Base-by-base conservation (phyloP, 2,888 invertebrate genomes). In the Lithophane socia region DNA sequence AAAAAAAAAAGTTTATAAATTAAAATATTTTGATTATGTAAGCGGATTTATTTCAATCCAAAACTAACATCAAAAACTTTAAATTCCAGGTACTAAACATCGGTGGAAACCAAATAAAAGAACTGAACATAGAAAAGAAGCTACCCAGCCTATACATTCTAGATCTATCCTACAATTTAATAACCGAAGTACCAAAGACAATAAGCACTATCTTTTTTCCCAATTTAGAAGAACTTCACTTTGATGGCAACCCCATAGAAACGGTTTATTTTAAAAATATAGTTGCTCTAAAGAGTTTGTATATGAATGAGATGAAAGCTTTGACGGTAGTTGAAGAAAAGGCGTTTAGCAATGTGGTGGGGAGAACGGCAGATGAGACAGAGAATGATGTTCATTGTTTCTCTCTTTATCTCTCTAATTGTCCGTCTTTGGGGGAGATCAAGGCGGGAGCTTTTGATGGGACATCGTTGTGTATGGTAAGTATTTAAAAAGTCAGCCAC, bases 201-300 rank as follows among this genome's bases (percentile, higher is more conserved):
- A 88, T 97, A 47, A 96, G 91, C 83, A 89, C 91, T 0, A 92
- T 94, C 72, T 93, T 94, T 71, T 94, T 97, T 56, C 97, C 97
- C 1, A 92, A 92, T 85, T 92, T 97, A 78, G 94, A 95, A 70
- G 95, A 94, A 65, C 91, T 97, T 10, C 90, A 94, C n/a, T 90
- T 97, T 65, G 97, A 97, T 88, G 96, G 96, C 79, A 97, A 97
- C 92, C 96, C 96, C 3, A 92, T 97, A 21, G 91, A 93, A 68
- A 90, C 88, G 54, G 93, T 97, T 83, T 95, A 94, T 81, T 97
- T 97, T 86, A 91, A 93, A 79, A 95, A 96, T 54, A 94, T 96
- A 52, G 88, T 97, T 29, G 93, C 93, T 12, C 73, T 97, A 18
- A 94, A 92, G 85, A 94, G 87, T 85, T 91, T 97, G 68, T 94